These are phyloP conservation scores for Lacerta viridis DNA, from an alignment of 2,797 vertebrate species.

Conservation along the genomic window DNA sequence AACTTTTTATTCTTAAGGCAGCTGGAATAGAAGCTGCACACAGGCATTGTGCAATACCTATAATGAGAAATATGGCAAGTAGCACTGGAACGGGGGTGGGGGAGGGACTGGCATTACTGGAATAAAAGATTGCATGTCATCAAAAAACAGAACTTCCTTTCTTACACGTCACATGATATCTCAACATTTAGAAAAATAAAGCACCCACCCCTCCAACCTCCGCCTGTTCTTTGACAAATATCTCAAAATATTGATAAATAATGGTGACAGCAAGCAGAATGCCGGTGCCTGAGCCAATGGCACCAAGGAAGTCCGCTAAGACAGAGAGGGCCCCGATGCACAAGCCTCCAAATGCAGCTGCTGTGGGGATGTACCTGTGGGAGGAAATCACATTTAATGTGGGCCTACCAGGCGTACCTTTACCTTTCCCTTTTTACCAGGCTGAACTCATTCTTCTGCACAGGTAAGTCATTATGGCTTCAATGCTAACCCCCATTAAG, in stretches of 20 bases:
- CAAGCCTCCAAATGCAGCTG: constrained; percentile 83
- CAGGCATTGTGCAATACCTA: constrained; percentile 74
- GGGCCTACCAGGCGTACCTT: too few species aligned
- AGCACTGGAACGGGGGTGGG: constrained; percentile 69
- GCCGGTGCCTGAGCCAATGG: constrained; percentile 84
- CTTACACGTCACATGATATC: constrained; percentile 65
- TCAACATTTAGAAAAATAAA: constrained; percentile 84
- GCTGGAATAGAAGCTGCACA: constrained; percentile 81
- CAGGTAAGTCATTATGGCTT: background rate
- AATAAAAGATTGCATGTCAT: constrained; percentile 67
- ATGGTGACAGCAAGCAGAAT: constrained; percentile 86
- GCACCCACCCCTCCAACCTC: constrained; percentile 86
- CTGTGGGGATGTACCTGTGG: constrained; percentile 84
- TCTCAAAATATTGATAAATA: constrained; percentile 88
- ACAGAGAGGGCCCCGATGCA: constrained; percentile 85
- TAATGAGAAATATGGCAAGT: constrained; percentile 63
- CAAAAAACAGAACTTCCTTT: constrained; percentile 73
- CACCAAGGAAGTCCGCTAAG: constrained; percentile 83
- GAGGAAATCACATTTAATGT: background rate
- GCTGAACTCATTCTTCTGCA: background rate
- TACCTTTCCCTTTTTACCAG: too few species aligned
- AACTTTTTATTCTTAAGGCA: constrained; percentile 84
- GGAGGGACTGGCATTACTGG: constrained; percentile 69
- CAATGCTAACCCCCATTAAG: background rate
- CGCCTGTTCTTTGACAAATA: constrained; percentile 86